Evolutionary conservation across 2,888 invertebrate species (phyloP), one percentile per base, ranked within the genome.

Genomic region (Baccha elongata): DNA sequence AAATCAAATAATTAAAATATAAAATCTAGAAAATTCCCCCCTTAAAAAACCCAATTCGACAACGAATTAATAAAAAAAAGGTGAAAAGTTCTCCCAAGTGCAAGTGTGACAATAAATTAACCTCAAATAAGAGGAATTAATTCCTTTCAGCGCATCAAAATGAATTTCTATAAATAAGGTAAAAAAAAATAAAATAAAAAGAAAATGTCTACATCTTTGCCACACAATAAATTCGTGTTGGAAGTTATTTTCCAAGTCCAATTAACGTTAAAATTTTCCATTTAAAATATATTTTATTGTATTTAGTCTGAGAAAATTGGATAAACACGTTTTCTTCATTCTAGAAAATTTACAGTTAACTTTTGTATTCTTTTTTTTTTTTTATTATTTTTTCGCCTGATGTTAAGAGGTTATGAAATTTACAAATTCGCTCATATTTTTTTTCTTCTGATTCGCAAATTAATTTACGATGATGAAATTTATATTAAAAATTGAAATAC

Each of bases 101-200:
- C 71, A 53, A 81, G 81, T 75, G 80, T 65, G 52, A 67, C 40
- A 52, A 42, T 26, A 23, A 52, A 68, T 55, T 62, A 79, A 79
- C 65, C 72, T 73, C 32, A 55, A 80, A 76, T 13, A 19, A 52
- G 67, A 60, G 58, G 71, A 67, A 81, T 81, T 52, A 55, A 65
- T 58, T 75, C 71, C 78, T 42, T 73, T 52, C n/a, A 73, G 48
- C 62, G 68, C 48, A 58, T 35, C 72, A 78, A 68, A 72, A 83
- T 83, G 83, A 78, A 64, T 78, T 83, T 72, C 78, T 78, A 78
- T 73, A 83, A 83, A 83, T 83, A 73, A 83, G 78, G 83, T 78
- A 78, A 83, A 65, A 29, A 50, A 37, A 42, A 52, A 58, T 37
- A 42, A 19, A 35, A 11, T 13, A 17, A 55, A 68, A 58, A 68